Evolutionary conservation across 2,113 vertebrate genomes (phyloP).

Genomic region (Pholis gunnellus): DNA sequence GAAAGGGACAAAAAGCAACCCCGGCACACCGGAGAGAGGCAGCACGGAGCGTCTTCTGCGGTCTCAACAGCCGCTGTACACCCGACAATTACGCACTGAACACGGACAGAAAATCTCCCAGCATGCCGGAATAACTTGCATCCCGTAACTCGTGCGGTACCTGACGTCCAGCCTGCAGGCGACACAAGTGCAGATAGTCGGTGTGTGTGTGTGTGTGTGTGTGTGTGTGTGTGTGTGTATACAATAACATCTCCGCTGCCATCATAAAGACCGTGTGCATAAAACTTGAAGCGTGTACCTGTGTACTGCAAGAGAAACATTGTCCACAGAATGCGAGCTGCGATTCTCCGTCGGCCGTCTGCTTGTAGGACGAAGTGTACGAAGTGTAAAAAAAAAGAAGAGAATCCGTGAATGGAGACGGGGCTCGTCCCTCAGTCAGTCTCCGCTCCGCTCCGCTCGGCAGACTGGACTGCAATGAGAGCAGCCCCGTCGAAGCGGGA

Average conservation of each 20-base stretch:
- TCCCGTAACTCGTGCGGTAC: not conserved
- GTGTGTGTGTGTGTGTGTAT: not conserved
- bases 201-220: not conserved
- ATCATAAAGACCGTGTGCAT: not conserved
- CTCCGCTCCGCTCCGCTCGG: constrained; percentile 63
- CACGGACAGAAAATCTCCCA: not conserved
- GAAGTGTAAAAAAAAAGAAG: constrained; percentile 20
- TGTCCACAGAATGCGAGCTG: constrained; percentile 71
- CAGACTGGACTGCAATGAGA: constrained; percentile 81
- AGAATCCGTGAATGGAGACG: constrained; percentile 73
- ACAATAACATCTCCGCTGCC: not conserved
- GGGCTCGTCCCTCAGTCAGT: constrained; percentile 57
- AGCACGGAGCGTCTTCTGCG: constrained; percentile 35
- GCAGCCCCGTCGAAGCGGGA: constrained; percentile 77
- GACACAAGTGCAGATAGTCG: not conserved
- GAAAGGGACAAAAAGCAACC: not conserved
- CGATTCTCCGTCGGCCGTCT: constrained; percentile 53
- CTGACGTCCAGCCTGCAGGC: constrained; percentile 35
- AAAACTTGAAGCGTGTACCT: constrained; percentile 77
- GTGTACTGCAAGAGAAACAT: constrained; percentile 89
- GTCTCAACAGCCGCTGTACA: constrained; percentile 64
- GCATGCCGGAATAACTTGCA: constrained; percentile 8
- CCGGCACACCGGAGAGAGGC: constrained; percentile 16
- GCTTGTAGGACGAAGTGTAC: constrained; percentile 54
- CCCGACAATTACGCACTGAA: constrained; percentile 47